Evolutionary conservation across 2,797 vertebrate species (phyloP), one percentile per base, ranked within the genome.

Genomic region (Phalloptychus januarius): DNA sequence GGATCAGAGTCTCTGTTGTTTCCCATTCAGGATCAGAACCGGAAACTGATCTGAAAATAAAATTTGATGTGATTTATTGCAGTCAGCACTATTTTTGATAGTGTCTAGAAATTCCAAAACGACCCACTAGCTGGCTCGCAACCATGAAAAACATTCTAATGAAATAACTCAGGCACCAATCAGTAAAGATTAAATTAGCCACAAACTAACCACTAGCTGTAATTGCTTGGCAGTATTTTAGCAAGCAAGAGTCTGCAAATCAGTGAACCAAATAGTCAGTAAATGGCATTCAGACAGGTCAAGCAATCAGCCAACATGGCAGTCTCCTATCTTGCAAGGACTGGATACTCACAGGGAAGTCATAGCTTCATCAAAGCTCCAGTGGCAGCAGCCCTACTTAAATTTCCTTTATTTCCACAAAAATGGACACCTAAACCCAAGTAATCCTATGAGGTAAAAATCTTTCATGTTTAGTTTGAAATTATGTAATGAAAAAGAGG

Each of bases 71-170:
- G 12, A 23, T 38, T 20, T 69, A 69, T 25, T 69, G 3, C 10
- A 23, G 1, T 2, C 23, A 42, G 28, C 38, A 69, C 20, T 44
- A 44, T 28, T 70, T 33, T 28, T 44, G 25, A 13, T 44, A 11
- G 5, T n/a, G 1, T 70, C 13, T 15, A n/a, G 67, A 70, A 70
- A 42, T 69, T 40, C 10, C 13, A 38, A 42, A 13, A 44, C 28
- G 40, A 13, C 25, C 67, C 12, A 44, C 67, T 15, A 28, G 2
- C 67, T 44, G 40, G 40, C 40, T 70, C 28, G 12, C 44, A 44
- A 70, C 25, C 40, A 44, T 70, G 13, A 70, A 70, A 70, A 70
- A 44, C 67, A 70, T n/a, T 69, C 25, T 70, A 70, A 70, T 52
- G 31, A 50, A 73, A 48, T 33, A 72, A 72, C 25, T 52, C 46